These are phyloP conservation scores for Calyptomena viridis DNA, from an alignment of 2,113 vertebrate species.

Conservation along the genomic window DNA sequence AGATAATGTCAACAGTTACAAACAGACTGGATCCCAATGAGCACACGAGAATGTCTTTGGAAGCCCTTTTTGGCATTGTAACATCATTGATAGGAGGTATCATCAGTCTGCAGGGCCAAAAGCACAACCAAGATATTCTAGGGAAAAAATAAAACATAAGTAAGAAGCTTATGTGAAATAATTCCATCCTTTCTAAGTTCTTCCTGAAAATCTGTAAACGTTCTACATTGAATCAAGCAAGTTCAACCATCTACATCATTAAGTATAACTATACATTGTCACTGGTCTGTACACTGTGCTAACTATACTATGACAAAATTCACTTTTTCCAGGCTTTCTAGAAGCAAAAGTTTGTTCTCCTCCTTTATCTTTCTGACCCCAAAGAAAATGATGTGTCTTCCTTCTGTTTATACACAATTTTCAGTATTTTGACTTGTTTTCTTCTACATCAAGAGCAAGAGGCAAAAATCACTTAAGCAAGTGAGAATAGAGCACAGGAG, in stretches of 20 bases:
- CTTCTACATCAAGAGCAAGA: background rate
- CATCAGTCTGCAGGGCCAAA: background rate
- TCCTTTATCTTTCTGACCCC: background rate
- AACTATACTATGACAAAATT: background rate
- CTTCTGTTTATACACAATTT: background rate
- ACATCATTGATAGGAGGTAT: background rate
- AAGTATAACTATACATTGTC: background rate
- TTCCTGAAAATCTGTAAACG: background rate
- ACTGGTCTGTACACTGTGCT: background rate
- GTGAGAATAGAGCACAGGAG: background rate
- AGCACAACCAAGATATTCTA: background rate
- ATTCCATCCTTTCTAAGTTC: background rate
- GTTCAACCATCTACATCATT: background rate
- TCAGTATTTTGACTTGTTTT: background rate
- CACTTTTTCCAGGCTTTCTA: background rate
- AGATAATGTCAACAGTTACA: background rate
- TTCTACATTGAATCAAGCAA: background rate
- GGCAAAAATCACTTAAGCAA: background rate
- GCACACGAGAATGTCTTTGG: background rate
- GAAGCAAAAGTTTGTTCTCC: background rate
- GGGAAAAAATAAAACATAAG: background rate
- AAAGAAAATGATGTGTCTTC: background rate
- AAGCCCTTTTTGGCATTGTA: background rate
- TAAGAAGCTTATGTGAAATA: background rate
- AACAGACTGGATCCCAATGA: background rate